Evolutionary conservation across 2,888 invertebrate genomes (phyloP).

Genomic region (Alsophila aescularia): DNA sequence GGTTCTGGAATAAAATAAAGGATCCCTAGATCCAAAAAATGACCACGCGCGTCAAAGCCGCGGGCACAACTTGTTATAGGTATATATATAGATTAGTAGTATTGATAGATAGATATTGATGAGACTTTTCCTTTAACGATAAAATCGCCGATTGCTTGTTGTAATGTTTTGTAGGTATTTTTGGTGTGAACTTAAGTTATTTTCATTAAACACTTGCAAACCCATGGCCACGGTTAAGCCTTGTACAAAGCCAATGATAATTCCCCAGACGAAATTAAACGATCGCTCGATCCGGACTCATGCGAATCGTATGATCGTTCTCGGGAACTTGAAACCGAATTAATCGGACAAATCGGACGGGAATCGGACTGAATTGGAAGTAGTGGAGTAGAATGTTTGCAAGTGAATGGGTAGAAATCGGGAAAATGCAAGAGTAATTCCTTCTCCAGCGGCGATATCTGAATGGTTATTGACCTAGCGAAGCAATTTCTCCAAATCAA

Average conservation of each 20-base stretch:
- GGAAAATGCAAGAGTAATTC: background rate
- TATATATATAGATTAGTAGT: no score
- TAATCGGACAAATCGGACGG: constrained; percentile 24
- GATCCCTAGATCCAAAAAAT: no score
- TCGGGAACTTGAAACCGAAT: constrained; percentile 17
- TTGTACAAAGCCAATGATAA: constrained; percentile 5
- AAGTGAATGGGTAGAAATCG: constrained; percentile 4
- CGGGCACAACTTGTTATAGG: no score
- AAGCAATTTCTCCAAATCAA: no score
- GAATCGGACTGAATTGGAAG: constrained; percentile 13
- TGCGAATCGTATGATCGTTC: constrained; percentile 24
- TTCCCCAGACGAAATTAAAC: constrained; percentile 17
- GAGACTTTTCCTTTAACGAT: no score
- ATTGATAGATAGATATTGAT: no score
- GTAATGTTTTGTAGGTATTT: no score
- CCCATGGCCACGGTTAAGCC: background rate
- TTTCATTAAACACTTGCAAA: background rate
- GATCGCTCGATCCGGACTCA: constrained; percentile 8
- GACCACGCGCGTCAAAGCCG: no score
- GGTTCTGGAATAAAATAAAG: no score
- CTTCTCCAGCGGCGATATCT: background rate
- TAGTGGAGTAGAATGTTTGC: constrained; percentile 1
- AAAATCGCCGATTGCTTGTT: no score
- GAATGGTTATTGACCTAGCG: background rate
- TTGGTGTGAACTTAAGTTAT: no score